phyloP scores from a whole-genome alignment of 2,888 invertebrate species.

The Pseudeuparius sepicola region DNA sequence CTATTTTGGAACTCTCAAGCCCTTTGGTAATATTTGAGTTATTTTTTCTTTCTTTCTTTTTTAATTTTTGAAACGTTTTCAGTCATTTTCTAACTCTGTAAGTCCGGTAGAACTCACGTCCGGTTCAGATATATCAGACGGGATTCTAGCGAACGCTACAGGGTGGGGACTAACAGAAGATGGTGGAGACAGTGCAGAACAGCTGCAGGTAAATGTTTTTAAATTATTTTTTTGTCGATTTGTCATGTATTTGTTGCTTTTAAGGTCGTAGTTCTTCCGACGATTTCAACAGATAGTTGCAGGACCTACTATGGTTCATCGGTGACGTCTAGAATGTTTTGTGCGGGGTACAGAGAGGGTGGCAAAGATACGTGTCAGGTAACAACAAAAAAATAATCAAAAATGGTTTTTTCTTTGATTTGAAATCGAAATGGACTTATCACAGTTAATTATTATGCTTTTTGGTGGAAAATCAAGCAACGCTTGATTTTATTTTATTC shows the following conservation, averaged over 20 bases:
- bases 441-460: no score
- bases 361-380: conserved; percentile 29
- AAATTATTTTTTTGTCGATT: conserved; percentile 3
- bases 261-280: conserved; percentile 18
- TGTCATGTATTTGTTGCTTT: no score
- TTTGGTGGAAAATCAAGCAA: no score
- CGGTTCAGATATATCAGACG: conserved; percentile 14
- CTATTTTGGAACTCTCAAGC: conserved; percentile 36
- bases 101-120: conserved; percentile 35
- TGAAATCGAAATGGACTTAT: not conserved
- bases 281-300: conserved; percentile 23
- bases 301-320: conserved; percentile 22
- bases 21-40: conserved; percentile 18
- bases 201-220: conserved; percentile 21
- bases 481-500: no score
- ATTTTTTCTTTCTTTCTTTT: no score
- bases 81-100: conserved; percentile 23
- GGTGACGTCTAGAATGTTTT: conserved; percentile 25
- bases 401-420: conserved; percentile 1
- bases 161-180: conserved; percentile 27
- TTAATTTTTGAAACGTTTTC: no score
- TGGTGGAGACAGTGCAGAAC: conserved; percentile 17
- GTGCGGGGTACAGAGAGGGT: conserved; percentile 27
- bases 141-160: conserved; percentile 22
- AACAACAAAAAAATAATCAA: conserved; percentile 6